Percentiles rank a stretch among this genome's conserved stretches.
Conservation (phyloP, 2,888 invertebrate genomes). For the Scaptomyza reducta region DNA sequence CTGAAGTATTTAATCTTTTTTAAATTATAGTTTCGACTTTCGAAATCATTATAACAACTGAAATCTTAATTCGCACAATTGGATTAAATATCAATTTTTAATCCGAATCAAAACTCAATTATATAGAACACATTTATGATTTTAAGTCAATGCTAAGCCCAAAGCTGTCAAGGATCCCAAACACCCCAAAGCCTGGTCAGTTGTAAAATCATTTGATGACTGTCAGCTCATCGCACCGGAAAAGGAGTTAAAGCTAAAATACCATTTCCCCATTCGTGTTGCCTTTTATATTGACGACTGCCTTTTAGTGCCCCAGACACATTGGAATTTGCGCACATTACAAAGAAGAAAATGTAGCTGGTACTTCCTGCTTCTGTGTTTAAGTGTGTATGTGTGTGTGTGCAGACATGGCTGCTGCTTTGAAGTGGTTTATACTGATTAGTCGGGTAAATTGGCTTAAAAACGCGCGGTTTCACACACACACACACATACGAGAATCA, state of each 20-base stretch:
- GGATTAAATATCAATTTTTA: not conserved
- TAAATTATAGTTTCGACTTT: too few species aligned
- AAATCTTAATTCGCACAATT: too few species aligned
- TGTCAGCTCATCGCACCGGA: slow-evolving; percentile 28
- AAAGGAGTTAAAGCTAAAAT: slow-evolving; percentile 59
- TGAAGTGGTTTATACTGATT: slow-evolving; percentile 79
- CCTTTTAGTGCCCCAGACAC: slow-evolving; percentile 58
- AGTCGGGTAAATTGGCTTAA: slow-evolving; percentile 72
- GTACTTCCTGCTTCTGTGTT: slow-evolving; percentile 3
- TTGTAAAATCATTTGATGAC: slow-evolving; percentile 31
- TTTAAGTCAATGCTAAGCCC: not conserved
- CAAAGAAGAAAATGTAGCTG: slow-evolving; percentile 62
- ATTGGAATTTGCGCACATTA: slow-evolving; percentile 67
- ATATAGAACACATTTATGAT: not conserved
- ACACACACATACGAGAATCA: slow-evolving; percentile 19
- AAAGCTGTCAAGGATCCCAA: not conserved
- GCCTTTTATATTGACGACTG: slow-evolving; percentile 51
- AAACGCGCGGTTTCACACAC: slow-evolving; percentile 53
- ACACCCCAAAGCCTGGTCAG: not conserved
- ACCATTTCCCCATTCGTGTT: slow-evolving; percentile 49
- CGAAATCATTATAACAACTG: too few species aligned
- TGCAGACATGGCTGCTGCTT: slow-evolving; percentile 51
- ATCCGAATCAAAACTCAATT: not conserved
- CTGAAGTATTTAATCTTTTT: too few species aligned
- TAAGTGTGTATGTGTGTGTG: not conserved